phyloP scores from a whole-genome alignment of 1,140 invertebrate species.

The Drosophila kikkawai region DNA sequence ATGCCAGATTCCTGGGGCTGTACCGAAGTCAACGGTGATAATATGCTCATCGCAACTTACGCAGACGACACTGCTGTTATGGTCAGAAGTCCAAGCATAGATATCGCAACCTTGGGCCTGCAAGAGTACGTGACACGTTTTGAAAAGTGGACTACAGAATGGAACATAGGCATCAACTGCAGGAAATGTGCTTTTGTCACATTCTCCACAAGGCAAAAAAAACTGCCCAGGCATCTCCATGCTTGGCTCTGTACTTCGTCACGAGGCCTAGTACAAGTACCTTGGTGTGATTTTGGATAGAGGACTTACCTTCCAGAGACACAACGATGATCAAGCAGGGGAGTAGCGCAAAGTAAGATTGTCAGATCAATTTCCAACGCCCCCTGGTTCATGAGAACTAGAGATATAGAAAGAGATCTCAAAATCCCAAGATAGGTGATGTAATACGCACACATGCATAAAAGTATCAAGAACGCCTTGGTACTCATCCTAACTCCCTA shows the following conservation, averaged over 20 bases:
- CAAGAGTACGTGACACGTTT: not conserved
- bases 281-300: constrained; percentile 14
- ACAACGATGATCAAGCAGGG: no score
- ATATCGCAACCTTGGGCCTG: no score
- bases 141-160: not conserved
- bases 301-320: constrained; percentile 6
- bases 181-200: not conserved
- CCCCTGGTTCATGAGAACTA: no score
- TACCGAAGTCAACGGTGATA: no score
- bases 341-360: constrained; percentile 6
- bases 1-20: not conserved
- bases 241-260: not conserved
- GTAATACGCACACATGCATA: no score
- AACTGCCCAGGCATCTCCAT: not conserved
- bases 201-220: no score
- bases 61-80: no score
- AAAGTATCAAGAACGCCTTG: no score
- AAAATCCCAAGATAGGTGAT: no score
- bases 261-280: constrained; percentile 10
- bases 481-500: no score
- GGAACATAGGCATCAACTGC: constrained; percentile 5
- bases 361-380: constrained; percentile 5
- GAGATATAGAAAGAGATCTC: no score
- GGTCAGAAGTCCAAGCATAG: not conserved
- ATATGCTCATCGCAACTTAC: no score